A percentile compares a stretch with the other conserved stretches of the same genome.
Conservation (phyloP, 2,888 invertebrate species). For the Apodemia zela region DNA sequence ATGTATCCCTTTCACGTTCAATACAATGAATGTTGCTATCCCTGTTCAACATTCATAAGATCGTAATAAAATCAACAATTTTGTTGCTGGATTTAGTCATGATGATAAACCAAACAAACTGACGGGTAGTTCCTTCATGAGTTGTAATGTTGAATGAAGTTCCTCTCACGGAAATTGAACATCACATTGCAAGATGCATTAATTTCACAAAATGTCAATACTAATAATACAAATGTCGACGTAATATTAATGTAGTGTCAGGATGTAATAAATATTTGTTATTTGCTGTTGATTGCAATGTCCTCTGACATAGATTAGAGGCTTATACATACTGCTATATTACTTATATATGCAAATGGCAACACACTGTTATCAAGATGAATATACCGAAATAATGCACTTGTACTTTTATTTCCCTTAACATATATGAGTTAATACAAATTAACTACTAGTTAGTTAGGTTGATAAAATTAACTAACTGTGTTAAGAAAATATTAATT, state of each 20-base stretch:
- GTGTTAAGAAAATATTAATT: no score
- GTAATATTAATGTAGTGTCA: neutral
- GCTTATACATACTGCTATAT: no score
- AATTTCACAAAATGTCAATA: neutral
- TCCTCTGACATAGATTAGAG: neutral
- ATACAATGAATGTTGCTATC: neutral
- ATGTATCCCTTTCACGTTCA: constrained; percentile 21
- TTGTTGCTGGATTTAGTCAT: neutral
- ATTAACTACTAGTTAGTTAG: no score
- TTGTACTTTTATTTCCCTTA: no score
- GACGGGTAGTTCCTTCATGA: constrained; percentile 1
- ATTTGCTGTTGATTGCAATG: neutral
- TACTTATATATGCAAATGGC: no score
- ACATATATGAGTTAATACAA: no score
- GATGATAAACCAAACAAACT: constrained; percentile 9
- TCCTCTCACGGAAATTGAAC: constrained; percentile 7
- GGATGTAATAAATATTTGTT: neutral
- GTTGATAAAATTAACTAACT: no score
- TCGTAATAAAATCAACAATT: constrained; percentile 8
- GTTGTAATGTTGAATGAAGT: constrained; percentile 10
- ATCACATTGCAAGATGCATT: constrained; percentile 16
- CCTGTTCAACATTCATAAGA: constrained; percentile 12
- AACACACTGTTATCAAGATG: no score
- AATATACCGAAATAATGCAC: no score
- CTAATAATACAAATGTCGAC: neutral